Percentiles rank a stretch among this genome's conserved stretches.
Evolutionary conservation across 2,888 invertebrate genomes (phyloP).

Genomic region (Drosophila algonquin): DNA sequence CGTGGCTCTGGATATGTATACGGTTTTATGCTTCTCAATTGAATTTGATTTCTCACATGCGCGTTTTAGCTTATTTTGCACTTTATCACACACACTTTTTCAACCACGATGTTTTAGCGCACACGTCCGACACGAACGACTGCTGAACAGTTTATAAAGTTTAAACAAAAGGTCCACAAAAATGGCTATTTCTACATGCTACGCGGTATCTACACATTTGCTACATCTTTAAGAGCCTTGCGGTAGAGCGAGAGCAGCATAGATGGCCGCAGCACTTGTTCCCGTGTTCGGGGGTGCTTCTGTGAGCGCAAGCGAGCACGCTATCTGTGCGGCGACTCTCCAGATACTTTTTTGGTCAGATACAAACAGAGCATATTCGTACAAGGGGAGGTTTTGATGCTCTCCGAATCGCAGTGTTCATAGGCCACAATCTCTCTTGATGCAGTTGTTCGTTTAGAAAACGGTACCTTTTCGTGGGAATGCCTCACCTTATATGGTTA

Average conservation of each 20-base stretch:
- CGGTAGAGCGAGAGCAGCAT: background rate
- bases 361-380: slow-evolving; percentile 8
- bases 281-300: background rate
- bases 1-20: slow-evolving; percentile 48
- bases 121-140: background rate
- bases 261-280: slow-evolving; percentile 24
- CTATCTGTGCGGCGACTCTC: slow-evolving; percentile 10
- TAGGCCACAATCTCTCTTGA: background rate
- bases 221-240: background rate
- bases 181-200: too few relatives aligned
- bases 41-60: slow-evolving; percentile 72
- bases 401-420: background rate
- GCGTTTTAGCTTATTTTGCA: slow-evolving; percentile 65
- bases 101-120: slow-evolving; percentile 25
- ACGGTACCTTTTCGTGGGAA: background rate
- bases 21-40: slow-evolving; percentile 66
- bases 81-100: slow-evolving; percentile 58
- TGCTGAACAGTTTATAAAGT: background rate
- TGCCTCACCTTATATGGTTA: background rate
- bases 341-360: slow-evolving; percentile 56
- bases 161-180: too few relatives aligned
- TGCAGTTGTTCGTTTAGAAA: too few relatives aligned
- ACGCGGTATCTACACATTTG: too few relatives aligned
- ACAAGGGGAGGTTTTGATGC: too few relatives aligned
- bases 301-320: slow-evolving; percentile 40